Evolutionary conservation across 1,140 invertebrate genomes (phyloP).

Genomic region (Antheraea mylitta): DNA sequence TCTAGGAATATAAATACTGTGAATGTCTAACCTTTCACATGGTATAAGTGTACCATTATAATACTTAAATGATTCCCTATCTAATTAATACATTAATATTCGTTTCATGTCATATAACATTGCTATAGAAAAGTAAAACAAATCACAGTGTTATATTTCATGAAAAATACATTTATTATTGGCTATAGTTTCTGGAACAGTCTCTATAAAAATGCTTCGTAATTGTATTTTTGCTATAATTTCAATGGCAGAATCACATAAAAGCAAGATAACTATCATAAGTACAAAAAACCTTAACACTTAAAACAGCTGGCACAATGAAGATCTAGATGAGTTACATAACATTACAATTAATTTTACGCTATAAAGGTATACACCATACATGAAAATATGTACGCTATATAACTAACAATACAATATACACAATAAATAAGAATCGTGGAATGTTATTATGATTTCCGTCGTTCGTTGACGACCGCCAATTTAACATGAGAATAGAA

Average conservation of each 20-base stretch:
- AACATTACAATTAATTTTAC: constrained; percentile 58
- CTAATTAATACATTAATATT: constrained; percentile 11
- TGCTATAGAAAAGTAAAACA: constrained; percentile 19
- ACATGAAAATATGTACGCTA: constrained; percentile 76
- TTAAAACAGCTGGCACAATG: constrained; percentile 73
- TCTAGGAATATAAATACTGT: no score
- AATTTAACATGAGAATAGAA: constrained; percentile 40
- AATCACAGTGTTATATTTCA: constrained; percentile 36
- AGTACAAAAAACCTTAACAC: constrained; percentile 73
- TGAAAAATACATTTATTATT: constrained; percentile 29
- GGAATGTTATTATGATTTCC: constrained; percentile 73
- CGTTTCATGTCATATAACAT: neutral
- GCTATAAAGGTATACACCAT: constrained; percentile 53
- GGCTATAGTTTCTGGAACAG: neutral
- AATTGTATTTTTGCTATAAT: constrained; percentile 75
- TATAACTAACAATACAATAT: constrained; percentile 69
- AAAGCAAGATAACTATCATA: constrained; percentile 70
- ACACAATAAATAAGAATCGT: constrained; percentile 78
- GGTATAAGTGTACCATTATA: constrained; percentile 17
- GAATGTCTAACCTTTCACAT: no score
- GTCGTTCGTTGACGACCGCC: constrained; percentile 34
- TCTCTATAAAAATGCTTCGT: constrained; percentile 1
- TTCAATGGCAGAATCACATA: constrained; percentile 44
- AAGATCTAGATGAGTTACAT: constrained; percentile 71
- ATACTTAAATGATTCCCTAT: constrained; percentile 19